These are phyloP conservation scores for Gambusia holbrooki DNA, from an alignment of 2,113 vertebrate species.

Conservation along the genomic window DNA sequence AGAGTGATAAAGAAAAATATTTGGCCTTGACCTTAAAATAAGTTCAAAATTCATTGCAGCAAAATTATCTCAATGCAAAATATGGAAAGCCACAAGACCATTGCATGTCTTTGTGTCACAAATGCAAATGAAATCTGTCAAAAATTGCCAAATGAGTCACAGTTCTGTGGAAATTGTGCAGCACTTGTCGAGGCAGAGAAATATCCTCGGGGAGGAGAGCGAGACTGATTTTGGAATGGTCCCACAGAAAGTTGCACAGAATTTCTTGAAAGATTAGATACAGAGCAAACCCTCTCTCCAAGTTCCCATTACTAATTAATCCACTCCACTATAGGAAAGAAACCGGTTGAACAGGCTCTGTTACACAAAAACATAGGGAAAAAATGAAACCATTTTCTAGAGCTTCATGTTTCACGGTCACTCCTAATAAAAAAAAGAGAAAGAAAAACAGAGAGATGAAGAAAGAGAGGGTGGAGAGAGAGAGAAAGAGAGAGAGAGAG, in stretches of 20 bases:
- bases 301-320: no score
- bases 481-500: background rate
- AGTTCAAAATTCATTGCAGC: background rate
- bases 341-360: no score
- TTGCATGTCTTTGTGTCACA: background rate
- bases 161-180: background rate
- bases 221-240: slow-evolving; percentile 23
- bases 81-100: background rate
- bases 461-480: background rate
- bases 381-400: slow-evolving; percentile 7
- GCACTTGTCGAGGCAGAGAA: no score
- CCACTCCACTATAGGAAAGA: no score
- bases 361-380: background rate
- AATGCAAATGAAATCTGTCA: background rate
- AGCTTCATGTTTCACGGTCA: slow-evolving; percentile 32
- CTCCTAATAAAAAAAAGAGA: background rate
- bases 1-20: background rate
- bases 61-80: background rate
- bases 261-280: background rate
- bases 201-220: no score
- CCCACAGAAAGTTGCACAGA: slow-evolving; percentile 19
- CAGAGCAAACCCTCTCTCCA: background rate
- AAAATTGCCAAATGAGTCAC: no score
- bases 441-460: background rate
- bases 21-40: background rate